phyloP scores from a whole-genome alignment of 2,113 vertebrate genomes.

The Pituophis catenifer region DNA sequence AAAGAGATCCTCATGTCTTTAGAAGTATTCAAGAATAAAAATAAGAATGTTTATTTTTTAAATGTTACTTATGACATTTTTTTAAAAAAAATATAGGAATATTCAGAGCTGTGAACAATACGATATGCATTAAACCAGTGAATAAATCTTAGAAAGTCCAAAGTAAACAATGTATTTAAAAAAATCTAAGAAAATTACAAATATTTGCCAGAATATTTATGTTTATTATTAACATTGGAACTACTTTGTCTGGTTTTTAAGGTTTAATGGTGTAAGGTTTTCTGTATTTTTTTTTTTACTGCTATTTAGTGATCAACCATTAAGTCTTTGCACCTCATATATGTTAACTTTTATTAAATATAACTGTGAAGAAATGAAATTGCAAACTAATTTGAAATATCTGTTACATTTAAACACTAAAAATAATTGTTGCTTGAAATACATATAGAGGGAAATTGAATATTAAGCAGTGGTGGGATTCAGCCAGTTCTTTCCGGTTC shows the following conservation, averaged over 20 bases:
- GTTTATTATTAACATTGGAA: not conserved
- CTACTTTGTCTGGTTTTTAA: not conserved
- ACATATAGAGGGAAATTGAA: not conserved
- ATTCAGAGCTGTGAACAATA: not conserved
- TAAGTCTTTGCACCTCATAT: not conserved
- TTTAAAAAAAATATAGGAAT: no score
- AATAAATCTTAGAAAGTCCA: not conserved
- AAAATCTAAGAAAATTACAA: not conserved
- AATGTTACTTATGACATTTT: not conserved
- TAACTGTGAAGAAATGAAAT: not conserved
- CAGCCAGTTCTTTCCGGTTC: no score
- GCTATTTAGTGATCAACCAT: not conserved
- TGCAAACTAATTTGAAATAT: not conserved
- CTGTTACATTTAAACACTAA: not conserved
- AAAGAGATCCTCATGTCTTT: not conserved
- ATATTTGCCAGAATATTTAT: not conserved
- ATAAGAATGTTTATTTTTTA: not conserved
- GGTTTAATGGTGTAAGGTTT: not conserved
- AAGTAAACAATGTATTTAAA: not conserved
- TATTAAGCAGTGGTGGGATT: not conserved
- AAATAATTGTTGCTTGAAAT: not conserved
- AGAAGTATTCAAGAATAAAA: not conserved
- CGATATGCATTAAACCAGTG: not conserved
- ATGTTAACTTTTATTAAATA: not conserved
- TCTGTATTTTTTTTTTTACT: not conserved